Base-by-base conservation (phyloP, 1,140 invertebrate species). In the Ostrea denselamellosa region DNA sequence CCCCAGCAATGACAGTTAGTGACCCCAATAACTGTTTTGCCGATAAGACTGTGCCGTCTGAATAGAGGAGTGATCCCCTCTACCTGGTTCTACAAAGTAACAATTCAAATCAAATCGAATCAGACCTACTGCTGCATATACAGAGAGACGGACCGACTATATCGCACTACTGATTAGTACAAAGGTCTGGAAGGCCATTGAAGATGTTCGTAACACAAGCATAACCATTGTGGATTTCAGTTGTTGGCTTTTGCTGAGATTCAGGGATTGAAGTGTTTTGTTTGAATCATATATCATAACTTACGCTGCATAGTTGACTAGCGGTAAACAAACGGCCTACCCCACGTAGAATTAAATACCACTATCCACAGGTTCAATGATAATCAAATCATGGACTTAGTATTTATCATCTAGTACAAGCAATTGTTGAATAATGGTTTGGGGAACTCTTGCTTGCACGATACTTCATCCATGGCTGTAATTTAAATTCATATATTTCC, bases 51-150 rank as follows among this genome's bases (percentile, higher is more conserved):
- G 12, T 17, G 9, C 22, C 25, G 28, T 4, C 68, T 77, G 68
- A 77, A 77, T 77, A 28, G 68, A 9, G 68, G 68, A 77, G 68
- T 25, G 68, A 28, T 77, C 68, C 68, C 12, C 25, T 77, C 68
- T 77, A 77, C 68, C 68, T 14, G 25, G 28, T 10, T 77, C 68
- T 77, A 77, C 68, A 77, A 77, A 77, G 22, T 77, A 28, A 77
- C 25, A 77, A 77, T 34, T 77, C 68, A 25, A 77, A 77, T 8
- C n/a, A n/a, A 9, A 77, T 77, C 28, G 68, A 77, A 77, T 28
- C 68, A 77, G 68, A 28, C 68, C 68, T 25, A 77, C 22, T 14
- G 28, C 68, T 77, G 14, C 68, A 28, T 77, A 10, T 12, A 14
- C 22, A 12, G 25, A 77, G 68, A 77, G 68, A 77, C 68, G 10